phyloP scores from a whole-genome alignment of 2,113 vertebrate genomes.

The Gila orcuttii region DNA sequence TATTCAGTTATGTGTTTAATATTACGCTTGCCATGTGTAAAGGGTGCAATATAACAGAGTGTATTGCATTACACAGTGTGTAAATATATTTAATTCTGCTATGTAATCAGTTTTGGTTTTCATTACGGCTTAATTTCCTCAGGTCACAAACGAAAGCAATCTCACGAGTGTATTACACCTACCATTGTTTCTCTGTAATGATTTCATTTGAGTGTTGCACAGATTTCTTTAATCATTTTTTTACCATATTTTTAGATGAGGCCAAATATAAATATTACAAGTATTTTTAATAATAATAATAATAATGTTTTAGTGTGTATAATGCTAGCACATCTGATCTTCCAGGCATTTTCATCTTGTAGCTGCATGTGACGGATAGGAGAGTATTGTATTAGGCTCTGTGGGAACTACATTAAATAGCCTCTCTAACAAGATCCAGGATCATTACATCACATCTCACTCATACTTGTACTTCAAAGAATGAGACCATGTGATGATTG shows the following conservation, averaged over 20 bases:
- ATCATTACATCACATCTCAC: constrained; percentile 3
- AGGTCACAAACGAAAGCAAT: not conserved
- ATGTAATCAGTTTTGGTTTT: constrained; percentile 12
- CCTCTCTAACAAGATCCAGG: not conserved
- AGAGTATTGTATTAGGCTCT: not conserved
- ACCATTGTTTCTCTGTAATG: not conserved
- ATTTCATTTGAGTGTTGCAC: not conserved
- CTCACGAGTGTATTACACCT: not conserved
- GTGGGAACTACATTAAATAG: not conserved
- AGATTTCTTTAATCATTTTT: not conserved
- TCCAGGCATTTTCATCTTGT: not conserved
- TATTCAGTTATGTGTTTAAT: not conserved
- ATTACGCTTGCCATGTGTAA: not conserved
- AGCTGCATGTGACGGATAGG: not conserved
- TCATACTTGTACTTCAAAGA: constrained; percentile 8
- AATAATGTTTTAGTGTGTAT: not conserved
- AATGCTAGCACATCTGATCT: not conserved
- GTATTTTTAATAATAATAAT: not conserved
- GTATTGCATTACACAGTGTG: not conserved
- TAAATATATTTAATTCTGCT: not conserved
- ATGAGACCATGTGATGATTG: not conserved
- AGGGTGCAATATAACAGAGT: not conserved
- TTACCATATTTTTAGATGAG: not conserved
- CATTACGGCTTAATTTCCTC: not conserved
- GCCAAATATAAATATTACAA: not conserved